phyloP scores from a whole-genome alignment of 2,797 vertebrate genomes.

The Peromyscus attwateri region DNA sequence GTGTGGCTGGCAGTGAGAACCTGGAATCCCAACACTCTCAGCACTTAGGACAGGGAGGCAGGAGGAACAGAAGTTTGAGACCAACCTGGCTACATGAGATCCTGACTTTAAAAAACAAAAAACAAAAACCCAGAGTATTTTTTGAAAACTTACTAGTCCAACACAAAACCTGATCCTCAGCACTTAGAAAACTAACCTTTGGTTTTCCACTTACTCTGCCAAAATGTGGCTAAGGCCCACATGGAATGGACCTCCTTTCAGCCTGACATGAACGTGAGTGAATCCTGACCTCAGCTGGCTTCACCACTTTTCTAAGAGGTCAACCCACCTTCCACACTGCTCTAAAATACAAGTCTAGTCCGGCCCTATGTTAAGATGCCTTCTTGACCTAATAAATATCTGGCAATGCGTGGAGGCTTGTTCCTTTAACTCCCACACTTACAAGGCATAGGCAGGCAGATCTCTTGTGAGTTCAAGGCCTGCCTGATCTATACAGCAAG shows the following conservation, averaged over 20 bases:
- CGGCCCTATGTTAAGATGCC: not conserved
- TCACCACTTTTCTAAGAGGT: not conserved
- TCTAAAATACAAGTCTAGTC: not conserved
- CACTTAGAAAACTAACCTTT: not conserved
- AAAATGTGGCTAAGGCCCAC: not conserved
- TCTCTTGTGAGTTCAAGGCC: not conserved
- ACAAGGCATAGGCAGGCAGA: not conserved
- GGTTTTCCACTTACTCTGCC: not conserved
- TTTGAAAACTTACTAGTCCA: not conserved
- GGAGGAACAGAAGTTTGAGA: not conserved
- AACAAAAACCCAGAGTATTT: not conserved
- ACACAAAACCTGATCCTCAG: not conserved
- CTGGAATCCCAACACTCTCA: not conserved
- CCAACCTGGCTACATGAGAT: not conserved
- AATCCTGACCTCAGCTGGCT: conserved; percentile 4
- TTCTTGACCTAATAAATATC: not conserved
- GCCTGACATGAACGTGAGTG: not conserved
- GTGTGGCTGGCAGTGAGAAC: too few relatives aligned
- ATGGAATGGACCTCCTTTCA: not conserved
- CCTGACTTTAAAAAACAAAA: not conserved
- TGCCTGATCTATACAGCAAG: not conserved
- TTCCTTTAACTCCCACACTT: not conserved
- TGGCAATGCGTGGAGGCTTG: not conserved
- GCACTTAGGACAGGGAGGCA: not conserved
- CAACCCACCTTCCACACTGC: not conserved